These are phyloP conservation scores for Passer domesticus DNA, from an alignment of 2,113 vertebrate species.

Conservation along the genomic window DNA sequence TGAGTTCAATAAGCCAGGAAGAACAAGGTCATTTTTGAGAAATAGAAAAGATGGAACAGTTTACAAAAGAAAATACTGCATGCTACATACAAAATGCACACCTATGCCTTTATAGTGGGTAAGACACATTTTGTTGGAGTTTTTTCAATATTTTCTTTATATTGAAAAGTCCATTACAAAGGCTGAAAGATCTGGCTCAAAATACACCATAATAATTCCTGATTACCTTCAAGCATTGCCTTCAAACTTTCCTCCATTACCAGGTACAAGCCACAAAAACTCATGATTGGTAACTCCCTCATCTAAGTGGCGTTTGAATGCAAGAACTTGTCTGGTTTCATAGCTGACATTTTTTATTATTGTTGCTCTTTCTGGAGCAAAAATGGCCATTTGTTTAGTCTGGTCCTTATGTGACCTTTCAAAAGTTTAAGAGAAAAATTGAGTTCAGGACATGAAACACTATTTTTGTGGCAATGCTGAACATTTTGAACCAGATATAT, in stretches of 20 bases:
- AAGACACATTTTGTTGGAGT: not conserved
- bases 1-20: not conserved
- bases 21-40: not conserved
- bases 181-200: not conserved
- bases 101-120: not conserved
- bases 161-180: not conserved
- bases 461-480: not conserved
- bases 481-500: not conserved
- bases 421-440: not conserved
- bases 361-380: not conserved
- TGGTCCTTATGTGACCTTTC: not conserved
- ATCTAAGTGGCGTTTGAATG: not conserved
- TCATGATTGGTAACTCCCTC: not conserved
- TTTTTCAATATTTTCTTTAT: not conserved
- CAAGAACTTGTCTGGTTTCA: not conserved
- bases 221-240: not conserved
- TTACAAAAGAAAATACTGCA: not conserved
- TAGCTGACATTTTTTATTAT: not conserved
- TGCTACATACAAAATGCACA: not conserved
- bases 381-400: not conserved
- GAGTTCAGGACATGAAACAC: not conserved
- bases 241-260: not conserved
- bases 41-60: not conserved
- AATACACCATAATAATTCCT: not conserved
- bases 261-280: not conserved